phyloP scores from a whole-genome alignment of 2,113 vertebrate species.

The Carettochelys insculpta region DNA sequence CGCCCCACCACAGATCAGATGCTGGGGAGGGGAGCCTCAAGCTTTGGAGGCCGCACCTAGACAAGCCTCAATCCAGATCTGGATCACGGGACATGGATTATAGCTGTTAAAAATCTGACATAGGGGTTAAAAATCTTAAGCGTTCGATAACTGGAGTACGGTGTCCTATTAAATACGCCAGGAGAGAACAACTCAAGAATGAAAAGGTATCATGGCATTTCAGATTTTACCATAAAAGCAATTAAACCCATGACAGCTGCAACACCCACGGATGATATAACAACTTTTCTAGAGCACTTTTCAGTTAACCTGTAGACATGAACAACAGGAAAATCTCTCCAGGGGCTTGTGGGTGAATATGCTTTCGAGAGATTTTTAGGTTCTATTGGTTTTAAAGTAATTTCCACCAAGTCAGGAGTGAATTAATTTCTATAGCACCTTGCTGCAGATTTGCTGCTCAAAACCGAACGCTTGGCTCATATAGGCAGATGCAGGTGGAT shows the following conservation, averaged over 20 bases:
- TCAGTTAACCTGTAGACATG: slow-evolving; percentile 14
- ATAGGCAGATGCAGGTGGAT: not conserved
- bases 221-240: not conserved
- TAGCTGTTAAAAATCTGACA: too few relatives aligned
- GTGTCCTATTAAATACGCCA: not conserved
- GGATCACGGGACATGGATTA: too few relatives aligned
- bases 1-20: too few relatives aligned
- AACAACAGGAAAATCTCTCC: slow-evolving; percentile 5
- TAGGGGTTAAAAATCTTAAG: not conserved
- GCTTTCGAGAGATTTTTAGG: slow-evolving; percentile 7
- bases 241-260: not conserved
- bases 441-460: slow-evolving; percentile 28
- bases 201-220: not conserved
- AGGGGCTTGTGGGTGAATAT: not conserved
- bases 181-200: not conserved
- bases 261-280: not conserved
- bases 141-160: not conserved
- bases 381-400: slow-evolving; percentile 43
- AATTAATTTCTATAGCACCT: slow-evolving; percentile 4
- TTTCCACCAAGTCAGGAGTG: slow-evolving; percentile 12
- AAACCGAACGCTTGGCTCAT: not conserved
- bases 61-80: too few relatives aligned
- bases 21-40: too few relatives aligned
- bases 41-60: too few relatives aligned
- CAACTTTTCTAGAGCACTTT: not conserved